A percentile compares a stretch with the other conserved stretches of the same genome.
phyloP scores from a whole-genome alignment of 2,888 invertebrate species.

The Sympetrum striolatum region DNA sequence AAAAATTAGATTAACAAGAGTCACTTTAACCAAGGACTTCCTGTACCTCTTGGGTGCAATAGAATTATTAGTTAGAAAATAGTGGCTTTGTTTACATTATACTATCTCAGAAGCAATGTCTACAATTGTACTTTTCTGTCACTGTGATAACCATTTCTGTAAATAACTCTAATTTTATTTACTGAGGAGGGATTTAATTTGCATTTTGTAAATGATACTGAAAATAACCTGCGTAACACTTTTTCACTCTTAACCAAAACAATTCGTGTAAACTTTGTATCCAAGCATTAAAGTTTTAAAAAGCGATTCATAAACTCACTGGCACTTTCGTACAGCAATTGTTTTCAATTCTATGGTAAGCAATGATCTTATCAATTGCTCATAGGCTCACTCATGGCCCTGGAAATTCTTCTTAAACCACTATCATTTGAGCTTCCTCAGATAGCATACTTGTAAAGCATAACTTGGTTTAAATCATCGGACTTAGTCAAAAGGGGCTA shows the following conservation, averaged over 20 bases:
- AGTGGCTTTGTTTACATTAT: not conserved
- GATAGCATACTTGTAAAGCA: not conserved
- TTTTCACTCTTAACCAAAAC: not conserved
- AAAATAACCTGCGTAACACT: not conserved
- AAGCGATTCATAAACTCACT: not conserved
- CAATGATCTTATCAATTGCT: conserved; percentile 1
- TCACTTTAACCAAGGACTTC: no score
- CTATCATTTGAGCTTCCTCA: not conserved
- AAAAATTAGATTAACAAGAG: no score
- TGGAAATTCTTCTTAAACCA: not conserved
- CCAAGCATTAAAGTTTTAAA: not conserved
- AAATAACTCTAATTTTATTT: not conserved
- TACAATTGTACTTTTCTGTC: not conserved
- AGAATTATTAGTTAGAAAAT: not conserved
- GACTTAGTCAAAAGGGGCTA: not conserved
- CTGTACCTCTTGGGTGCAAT: not conserved
- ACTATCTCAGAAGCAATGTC: not conserved
- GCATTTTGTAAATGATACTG: not conserved
- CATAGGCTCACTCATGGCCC: conserved; percentile 3
- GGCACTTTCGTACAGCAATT: not conserved
- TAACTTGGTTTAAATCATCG: conserved; percentile 16
- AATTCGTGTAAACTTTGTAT: not conserved
- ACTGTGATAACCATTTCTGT: not conserved
- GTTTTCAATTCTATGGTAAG: not conserved
- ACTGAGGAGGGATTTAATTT: not conserved